Evolutionary conservation across 2,797 vertebrate species (phyloP).

Genomic region (Molossus molossus): DNA sequence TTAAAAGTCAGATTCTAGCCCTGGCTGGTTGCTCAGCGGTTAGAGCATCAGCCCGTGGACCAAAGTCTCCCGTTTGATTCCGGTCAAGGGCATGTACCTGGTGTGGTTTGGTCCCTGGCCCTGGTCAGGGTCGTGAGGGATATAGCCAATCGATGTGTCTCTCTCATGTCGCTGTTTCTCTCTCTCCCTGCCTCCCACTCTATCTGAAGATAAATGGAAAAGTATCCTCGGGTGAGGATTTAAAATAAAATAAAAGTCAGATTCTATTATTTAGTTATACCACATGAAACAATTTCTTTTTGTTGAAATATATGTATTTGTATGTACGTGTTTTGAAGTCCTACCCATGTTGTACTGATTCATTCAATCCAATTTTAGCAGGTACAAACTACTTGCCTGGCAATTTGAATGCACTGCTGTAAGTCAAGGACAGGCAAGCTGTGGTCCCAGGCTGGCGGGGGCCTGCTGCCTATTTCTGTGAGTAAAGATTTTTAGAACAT

Average conservation of each 20-base stretch:
- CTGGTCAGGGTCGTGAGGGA: too few species aligned
- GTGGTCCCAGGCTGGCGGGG: background rate
- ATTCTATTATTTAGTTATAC: slow-evolving; percentile 9
- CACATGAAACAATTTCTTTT: background rate
- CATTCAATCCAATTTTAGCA: slow-evolving; percentile 39
- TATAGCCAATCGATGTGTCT: too few species aligned
- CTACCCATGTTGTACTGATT: background rate
- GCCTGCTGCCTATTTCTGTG: background rate
- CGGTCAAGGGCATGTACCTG: too few species aligned
- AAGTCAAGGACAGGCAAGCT: background rate
- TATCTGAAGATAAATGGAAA: too few species aligned
- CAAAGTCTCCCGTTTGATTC: too few species aligned
- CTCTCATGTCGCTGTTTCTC: too few species aligned
- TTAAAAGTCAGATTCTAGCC: background rate
- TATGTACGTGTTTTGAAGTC: background rate
- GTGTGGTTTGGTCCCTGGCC: too few species aligned
- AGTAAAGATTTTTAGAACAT: background rate
- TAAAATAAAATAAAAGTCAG: background rate
- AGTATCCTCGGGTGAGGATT: too few species aligned
- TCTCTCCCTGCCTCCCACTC: too few species aligned
- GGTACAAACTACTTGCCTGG: background rate
- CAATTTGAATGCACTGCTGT: background rate
- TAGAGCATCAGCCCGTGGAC: too few species aligned
- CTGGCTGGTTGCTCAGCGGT: too few species aligned
- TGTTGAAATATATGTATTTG: background rate